Evolutionary conservation across 2,888 invertebrate genomes (phyloP).

Genomic region (Melinopterus prodromus): DNA sequence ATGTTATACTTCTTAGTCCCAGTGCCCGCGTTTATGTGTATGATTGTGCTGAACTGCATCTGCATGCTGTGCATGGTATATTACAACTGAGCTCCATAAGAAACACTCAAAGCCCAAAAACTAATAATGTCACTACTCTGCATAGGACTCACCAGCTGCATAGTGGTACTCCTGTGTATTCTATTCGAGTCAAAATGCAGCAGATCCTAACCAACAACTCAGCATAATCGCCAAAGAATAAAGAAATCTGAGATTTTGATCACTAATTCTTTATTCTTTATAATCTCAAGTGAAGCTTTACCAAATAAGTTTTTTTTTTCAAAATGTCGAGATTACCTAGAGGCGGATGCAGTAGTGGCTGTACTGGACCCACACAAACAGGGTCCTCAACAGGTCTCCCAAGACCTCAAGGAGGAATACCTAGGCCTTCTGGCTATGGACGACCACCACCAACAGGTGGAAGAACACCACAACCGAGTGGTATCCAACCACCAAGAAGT

Average conservation of each 20-base stretch:
- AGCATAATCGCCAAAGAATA: neutral
- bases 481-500: too few relatives aligned
- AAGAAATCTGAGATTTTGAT: too few relatives aligned
- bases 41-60: slow-evolving; percentile 17
- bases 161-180: neutral
- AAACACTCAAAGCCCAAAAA: neutral
- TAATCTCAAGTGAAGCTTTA: too few relatives aligned
- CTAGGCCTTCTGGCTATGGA: neutral
- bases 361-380: neutral
- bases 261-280: too few relatives aligned
- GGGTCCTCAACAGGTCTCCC: neutral
- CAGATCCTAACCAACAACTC: neutral
- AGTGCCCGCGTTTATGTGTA: slow-evolving; percentile 11
- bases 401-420: neutral
- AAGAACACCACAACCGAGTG: neutral
- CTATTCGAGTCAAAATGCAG: neutral
- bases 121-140: neutral
- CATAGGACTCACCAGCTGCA: neutral
- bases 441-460: neutral
- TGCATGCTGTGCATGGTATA: slow-evolving; percentile 5
- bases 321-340: neutral
- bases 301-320: neutral
- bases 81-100: neutral
- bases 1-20: slow-evolving; percentile 15
- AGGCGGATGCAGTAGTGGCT: neutral